A percentile compares a stretch with the other conserved stretches of the same genome.
Conservation (phyloP, 2,113 vertebrate genomes). For the Eulemur macaco region DNA sequence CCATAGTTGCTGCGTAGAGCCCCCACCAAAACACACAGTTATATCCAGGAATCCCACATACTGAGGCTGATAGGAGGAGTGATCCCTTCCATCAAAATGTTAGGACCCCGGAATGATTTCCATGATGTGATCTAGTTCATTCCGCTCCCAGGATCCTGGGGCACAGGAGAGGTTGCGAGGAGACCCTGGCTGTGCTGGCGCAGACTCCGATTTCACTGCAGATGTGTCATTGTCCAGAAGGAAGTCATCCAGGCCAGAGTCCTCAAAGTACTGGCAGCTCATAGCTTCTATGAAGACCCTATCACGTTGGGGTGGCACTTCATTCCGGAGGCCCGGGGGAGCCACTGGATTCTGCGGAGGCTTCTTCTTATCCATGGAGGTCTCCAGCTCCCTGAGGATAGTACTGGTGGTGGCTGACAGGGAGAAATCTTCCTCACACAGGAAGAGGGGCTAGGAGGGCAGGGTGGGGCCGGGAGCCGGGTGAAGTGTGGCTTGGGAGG, state of each 20-base stretch:
- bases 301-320: slow-evolving; percentile 41
- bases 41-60: not conserved
- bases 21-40: not conserved
- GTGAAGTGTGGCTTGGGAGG: slow-evolving; percentile 76
- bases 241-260: slow-evolving; percentile 85
- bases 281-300: slow-evolving; percentile 79
- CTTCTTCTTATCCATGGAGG: slow-evolving; percentile 77
- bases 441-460: slow-evolving; percentile 46
- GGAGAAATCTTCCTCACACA: slow-evolving; percentile 57
- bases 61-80: not conserved
- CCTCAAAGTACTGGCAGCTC: slow-evolving; percentile 81
- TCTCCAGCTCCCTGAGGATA: slow-evolving; percentile 88
- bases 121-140: slow-evolving; percentile 88
- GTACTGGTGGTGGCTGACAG: slow-evolving; percentile 75
- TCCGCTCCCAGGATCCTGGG: slow-evolving; percentile 79
- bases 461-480: slow-evolving; percentile 38
- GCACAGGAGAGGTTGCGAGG: slow-evolving; percentile 63
- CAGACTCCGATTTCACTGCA: slow-evolving; percentile 83
- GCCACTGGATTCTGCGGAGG: not conserved
- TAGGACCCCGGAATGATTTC: slow-evolving; percentile 88
- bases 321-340: not conserved
- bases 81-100: not conserved
- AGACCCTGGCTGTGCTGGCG: slow-evolving; percentile 66
- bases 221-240: slow-evolving; percentile 89
- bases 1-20: not conserved